A percentile compares a stretch with the other conserved stretches of the same genome.
Conservation (phyloP, 2,888 invertebrate genomes). For the Ligdia adustata region DNA sequence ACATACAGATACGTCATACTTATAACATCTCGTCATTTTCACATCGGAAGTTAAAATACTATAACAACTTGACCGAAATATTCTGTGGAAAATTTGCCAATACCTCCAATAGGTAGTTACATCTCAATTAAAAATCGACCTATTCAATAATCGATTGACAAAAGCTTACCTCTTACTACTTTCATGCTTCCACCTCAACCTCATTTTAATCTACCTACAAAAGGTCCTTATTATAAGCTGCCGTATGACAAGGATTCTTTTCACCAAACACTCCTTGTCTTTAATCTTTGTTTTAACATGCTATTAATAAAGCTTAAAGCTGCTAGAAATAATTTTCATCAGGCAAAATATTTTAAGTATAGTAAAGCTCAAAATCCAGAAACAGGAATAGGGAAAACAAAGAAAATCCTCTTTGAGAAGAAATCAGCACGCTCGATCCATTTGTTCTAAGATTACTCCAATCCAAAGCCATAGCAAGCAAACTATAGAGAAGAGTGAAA, state of each 20-base stretch:
- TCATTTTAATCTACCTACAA: conserved; percentile 52
- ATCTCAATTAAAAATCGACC: too few relatives aligned
- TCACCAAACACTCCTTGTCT: conserved; percentile 55
- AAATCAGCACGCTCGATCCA: conserved; percentile 14
- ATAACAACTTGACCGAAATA: too few relatives aligned
- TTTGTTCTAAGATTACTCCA: conserved; percentile 22
- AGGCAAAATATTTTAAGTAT: neutral
- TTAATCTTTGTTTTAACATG: too few relatives aligned
- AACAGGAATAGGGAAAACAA: too few relatives aligned
- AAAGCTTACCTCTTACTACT: conserved; percentile 37
- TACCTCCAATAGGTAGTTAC: too few relatives aligned
- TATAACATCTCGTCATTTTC: too few relatives aligned
- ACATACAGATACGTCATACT: too few relatives aligned
- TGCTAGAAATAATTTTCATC: neutral
- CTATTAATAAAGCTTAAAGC: too few relatives aligned
- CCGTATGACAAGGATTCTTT: conserved; percentile 55
- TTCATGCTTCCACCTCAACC: conserved; percentile 39
- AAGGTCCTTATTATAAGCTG: conserved; percentile 47
- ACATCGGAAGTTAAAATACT: too few relatives aligned
- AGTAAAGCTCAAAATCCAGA: too few relatives aligned
- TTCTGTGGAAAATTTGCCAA: too few relatives aligned
- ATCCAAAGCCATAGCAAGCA: conserved; percentile 30
- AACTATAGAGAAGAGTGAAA: conserved; percentile 67
- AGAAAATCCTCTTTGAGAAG: neutral
- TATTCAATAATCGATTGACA: too few relatives aligned